Evolutionary conservation across 2,888 invertebrate species (phyloP), one percentile per base, ranked within the genome.

Genomic region (Drosophila suboccidentalis): DNA sequence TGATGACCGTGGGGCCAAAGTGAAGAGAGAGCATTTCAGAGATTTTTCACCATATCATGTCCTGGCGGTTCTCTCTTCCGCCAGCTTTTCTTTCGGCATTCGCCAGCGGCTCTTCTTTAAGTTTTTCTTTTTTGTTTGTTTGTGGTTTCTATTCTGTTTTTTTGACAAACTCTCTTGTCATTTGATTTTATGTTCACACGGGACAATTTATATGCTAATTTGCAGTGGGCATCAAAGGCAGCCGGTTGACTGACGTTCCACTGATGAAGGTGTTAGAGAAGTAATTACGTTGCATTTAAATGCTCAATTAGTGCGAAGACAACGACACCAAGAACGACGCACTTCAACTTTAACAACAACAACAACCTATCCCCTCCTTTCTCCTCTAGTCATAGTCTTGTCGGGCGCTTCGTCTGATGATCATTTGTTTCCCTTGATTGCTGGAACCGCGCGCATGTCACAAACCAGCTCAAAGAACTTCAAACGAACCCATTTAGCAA

Each of bases 161-260:
- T 84, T 89, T 83, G 88, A 87, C 89, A 88, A 85, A 85, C 89
- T 86, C 75, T 78, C 86, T 85, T 88, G 90, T 87, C 87, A 89
- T 89, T 85, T 86, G 83, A 77, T 59, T 89, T 89, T 81, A 87
- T 88, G 87, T 87, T 87, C 87, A 86, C 87, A 87, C 87, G 87
- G 87, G 87, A 89, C 90, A 89, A 89, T 87, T 89, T 89, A 83
- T 87, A 87, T 87, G 87, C 86, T 87, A 87, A 87, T 89, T 87
- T 81, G 81, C 88, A 81, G 81, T 75, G 80, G 68, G 76, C 90
- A 87, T 87, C 89, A 87, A 87, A 87, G 88, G 74, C 79, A 55
- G 75, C 80, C 89, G 76, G 75, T 74, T 75, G 71, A 76, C 84
- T 65, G 70, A 73, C 75, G 69, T 67, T 68, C 79, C 79, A 79